Evolutionary conservation across 2,888 invertebrate genomes (phyloP), one percentile per base, ranked within the genome.

Genomic region (Drosophila kokeensis): DNA sequence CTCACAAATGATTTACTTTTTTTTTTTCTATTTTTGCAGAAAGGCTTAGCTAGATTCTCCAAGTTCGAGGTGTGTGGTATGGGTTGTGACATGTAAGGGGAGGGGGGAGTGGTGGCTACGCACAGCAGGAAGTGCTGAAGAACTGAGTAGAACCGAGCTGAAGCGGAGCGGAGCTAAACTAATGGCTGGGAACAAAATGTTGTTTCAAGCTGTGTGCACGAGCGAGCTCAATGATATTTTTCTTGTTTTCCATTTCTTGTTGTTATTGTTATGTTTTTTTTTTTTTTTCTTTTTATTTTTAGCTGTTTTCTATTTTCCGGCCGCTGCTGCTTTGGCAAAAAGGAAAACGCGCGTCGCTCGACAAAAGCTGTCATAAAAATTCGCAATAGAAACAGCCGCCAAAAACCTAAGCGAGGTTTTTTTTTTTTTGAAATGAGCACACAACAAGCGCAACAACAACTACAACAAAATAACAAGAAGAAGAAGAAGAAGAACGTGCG

Each of bases 121-220:
- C 74, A 74, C 79, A 74, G 79, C 79, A 71, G 78, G 78, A 67
- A 52, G 15, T n/a, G 50, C 53, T 36, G n/a, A 57, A 53, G 36
- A 58, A 53, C 48, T 52, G 65, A 60, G 54, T 57, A 54, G 50
- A 73, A 21, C 49, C 21, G 40, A 36, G 36, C 59, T 24, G 36
- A 64, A 70, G 65, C 55, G 15, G 49, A 52, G 55, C 50, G 68
- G 63, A 75, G 71, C 81, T 73, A 77, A 85, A 85, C 85, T 86
- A 87, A 86, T 86, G 87, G 83, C 73, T 70, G 69, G 83, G 81
- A 87, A 85, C 78, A 70, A 83, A 87, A 85, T 85, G 85, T 85
- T 85, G 85, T 86, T 87, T 86, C 85, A 86, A 87, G 87, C 87
- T 86, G 85, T 85, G 85, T 86, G 85, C 85, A 86, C 87, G 85